phyloP scores from a whole-genome alignment of 2,113 vertebrate genomes.

The Aplodontia rufa region DNA sequence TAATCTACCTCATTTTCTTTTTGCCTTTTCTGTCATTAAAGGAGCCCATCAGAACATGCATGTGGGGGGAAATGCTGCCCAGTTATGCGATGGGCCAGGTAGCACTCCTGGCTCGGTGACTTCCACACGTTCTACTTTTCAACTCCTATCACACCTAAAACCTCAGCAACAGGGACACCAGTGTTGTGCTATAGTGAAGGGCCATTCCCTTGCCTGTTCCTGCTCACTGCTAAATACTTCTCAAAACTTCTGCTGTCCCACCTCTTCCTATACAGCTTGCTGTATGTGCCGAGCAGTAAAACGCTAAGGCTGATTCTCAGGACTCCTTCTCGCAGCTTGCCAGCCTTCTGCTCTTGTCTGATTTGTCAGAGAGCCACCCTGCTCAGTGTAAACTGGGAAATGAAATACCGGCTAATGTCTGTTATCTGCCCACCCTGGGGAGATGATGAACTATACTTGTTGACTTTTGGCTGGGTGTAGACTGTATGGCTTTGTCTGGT shows the following conservation, averaged over 20 bases:
- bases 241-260: not conserved
- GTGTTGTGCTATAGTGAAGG: not conserved
- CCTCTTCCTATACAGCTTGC: not conserved
- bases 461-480: not conserved
- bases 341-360: not conserved
- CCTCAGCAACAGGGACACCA: not conserved
- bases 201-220: not conserved
- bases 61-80: not conserved
- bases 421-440: not conserved
- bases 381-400: not conserved
- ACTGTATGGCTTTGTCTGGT: not conserved
- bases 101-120: not conserved
- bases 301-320: not conserved
- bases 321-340: accelerated
- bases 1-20: not conserved
- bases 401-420: not conserved
- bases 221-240: not conserved
- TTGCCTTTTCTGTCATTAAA: not conserved
- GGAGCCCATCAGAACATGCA: not conserved
- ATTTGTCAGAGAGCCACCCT: not conserved
- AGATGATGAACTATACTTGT: too few species aligned
- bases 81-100: not conserved
- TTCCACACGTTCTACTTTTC: not conserved
- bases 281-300: not conserved
- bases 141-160: not conserved